These are phyloP conservation scores for Penaeus vannamei DNA, from an alignment of 1,140 invertebrate genomes.

Conservation along the genomic window DNA sequence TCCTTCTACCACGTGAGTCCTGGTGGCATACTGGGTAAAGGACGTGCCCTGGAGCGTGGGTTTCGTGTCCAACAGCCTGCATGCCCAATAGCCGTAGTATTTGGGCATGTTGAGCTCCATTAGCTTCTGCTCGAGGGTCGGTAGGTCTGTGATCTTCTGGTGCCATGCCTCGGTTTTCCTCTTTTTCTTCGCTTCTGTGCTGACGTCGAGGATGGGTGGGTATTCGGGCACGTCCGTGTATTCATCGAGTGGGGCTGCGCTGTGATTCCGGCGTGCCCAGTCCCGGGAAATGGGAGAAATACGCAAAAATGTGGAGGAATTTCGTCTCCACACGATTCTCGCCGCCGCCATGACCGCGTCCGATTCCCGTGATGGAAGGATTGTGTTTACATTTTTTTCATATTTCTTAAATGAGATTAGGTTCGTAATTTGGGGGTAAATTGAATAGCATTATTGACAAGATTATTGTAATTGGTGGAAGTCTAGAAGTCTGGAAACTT, in stretches of 20 bases:
- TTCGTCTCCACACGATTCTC: too few relatives aligned
- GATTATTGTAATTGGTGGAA: too few relatives aligned
- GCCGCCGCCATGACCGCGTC: too few relatives aligned
- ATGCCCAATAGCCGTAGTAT: slow-evolving; percentile 55
- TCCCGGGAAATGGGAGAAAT: neutral
- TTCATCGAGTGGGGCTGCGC: neutral
- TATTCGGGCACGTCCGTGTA: slow-evolving; percentile 41
- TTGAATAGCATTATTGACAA: too few relatives aligned
- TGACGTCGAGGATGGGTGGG: slow-evolving; percentile 20
- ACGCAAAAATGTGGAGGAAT: neutral
- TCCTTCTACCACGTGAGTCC: slow-evolving; percentile 35
- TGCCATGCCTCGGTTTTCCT: slow-evolving; percentile 41
- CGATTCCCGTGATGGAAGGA: too few relatives aligned
- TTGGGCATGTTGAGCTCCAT: slow-evolving; percentile 59
- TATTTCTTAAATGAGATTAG: too few relatives aligned
- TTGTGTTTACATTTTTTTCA: too few relatives aligned
- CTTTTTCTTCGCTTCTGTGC: neutral
- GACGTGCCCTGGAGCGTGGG: neutral
- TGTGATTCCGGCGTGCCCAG: neutral
- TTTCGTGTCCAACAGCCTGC: neutral
- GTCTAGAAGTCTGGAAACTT: too few relatives aligned
- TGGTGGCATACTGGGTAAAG: slow-evolving; percentile 45
- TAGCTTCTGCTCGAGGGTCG: slow-evolving; percentile 55
- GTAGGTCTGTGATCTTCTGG: slow-evolving; percentile 32
- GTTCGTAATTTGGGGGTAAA: too few relatives aligned